Conservation (phyloP, 1,140 invertebrate species). For the Nymphalis io region DNA sequence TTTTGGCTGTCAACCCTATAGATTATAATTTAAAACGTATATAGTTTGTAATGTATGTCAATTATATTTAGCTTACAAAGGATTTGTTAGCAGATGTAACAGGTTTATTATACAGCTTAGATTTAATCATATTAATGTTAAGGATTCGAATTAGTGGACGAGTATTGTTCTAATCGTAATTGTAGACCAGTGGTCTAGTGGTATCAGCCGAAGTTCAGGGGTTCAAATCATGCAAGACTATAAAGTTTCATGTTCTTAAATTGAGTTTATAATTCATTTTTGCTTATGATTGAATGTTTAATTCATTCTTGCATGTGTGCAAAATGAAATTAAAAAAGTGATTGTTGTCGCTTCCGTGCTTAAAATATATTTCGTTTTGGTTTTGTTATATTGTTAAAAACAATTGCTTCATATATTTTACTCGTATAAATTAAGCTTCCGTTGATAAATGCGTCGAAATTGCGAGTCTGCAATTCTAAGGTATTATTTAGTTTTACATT, state of each 20-base stretch:
- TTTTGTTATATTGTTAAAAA: too few relatives aligned
- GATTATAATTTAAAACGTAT: constrained; percentile 19
- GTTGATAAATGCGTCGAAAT: constrained; percentile 29
- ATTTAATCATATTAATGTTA: constrained; percentile 28
- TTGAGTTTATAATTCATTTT: too few relatives aligned
- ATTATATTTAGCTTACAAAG: constrained; percentile 19
- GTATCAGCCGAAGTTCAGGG: too few relatives aligned
- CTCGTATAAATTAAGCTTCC: constrained; percentile 16
- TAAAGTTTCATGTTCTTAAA: too few relatives aligned
- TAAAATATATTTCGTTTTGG: too few relatives aligned
- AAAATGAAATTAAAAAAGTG: too few relatives aligned
- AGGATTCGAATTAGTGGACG: constrained; percentile 5
- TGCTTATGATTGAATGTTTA: too few relatives aligned
- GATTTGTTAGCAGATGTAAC: constrained; percentile 28
- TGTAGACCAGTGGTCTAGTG: not conserved
- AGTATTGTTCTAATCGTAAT: not conserved
- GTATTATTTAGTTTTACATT: constrained; percentile 39
- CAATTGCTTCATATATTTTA: not conserved
- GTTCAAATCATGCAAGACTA: too few relatives aligned
- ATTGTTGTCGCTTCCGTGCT: too few relatives aligned
- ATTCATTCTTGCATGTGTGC: too few relatives aligned
- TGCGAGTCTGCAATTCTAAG: constrained; percentile 24
- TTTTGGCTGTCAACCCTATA: too few relatives aligned
- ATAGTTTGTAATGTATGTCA: not conserved
- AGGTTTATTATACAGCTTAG: constrained; percentile 24